These are phyloP conservation scores for Drosophila azteca DNA, from an alignment of 1,140 invertebrate species.

Conservation along the genomic window DNA sequence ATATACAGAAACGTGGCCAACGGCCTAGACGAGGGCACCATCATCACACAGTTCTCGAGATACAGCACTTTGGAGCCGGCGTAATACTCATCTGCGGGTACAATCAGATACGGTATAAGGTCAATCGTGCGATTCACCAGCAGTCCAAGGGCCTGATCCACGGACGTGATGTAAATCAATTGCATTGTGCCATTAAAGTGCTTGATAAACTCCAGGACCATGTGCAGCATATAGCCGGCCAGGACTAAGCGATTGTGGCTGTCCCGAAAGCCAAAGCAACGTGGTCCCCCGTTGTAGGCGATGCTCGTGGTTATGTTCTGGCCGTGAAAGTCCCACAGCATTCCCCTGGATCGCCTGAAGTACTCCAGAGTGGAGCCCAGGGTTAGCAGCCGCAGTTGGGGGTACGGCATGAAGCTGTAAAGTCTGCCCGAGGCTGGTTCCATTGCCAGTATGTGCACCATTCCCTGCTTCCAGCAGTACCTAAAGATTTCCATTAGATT, in stretches of 20 bases:
- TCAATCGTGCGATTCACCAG: constrained; percentile 44
- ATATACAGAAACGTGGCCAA: constrained; percentile 51
- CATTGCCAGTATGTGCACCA: constrained; percentile 44
- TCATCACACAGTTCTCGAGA: constrained; percentile 51
- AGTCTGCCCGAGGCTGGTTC: constrained; percentile 12
- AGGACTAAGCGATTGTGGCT: constrained; percentile 25
- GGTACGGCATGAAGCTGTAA: constrained; percentile 52
- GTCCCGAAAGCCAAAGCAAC: constrained; percentile 55
- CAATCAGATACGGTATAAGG: constrained; percentile 55
- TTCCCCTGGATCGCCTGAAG: background rate
- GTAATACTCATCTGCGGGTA: constrained; percentile 30
- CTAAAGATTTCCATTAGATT: constrained; percentile 26
- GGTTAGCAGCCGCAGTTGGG: constrained; percentile 13
- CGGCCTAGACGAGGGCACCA: constrained; percentile 43
- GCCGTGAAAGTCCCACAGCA: constrained; percentile 49
- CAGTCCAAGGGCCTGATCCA: constrained; percentile 26
- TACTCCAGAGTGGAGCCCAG: constrained; percentile 28
- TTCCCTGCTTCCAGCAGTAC: constrained; percentile 49
- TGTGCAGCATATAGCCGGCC: constrained; percentile 62
- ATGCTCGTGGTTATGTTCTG: constrained; percentile 51
- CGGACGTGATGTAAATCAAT: background rate
- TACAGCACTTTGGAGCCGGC: constrained; percentile 49
- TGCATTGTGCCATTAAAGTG: constrained; percentile 52
- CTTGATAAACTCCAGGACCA: constrained; percentile 50
- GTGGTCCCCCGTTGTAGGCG: constrained; percentile 41